These are phyloP conservation scores for Yponomeuta evonymella DNA, from an alignment of 2,888 invertebrate genomes.

Conservation along the genomic window DNA sequence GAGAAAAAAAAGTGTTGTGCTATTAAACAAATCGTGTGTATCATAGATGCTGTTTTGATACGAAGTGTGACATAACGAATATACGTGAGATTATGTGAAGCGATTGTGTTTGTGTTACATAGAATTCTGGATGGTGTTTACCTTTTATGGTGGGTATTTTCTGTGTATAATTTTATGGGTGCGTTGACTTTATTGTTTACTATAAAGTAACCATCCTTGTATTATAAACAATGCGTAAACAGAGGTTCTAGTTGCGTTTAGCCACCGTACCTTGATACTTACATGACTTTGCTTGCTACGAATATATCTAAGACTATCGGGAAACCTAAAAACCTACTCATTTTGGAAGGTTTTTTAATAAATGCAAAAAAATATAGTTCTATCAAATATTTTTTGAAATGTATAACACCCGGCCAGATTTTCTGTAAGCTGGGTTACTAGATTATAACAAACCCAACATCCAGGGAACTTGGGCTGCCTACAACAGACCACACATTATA, in stretches of 20 bases:
- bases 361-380: too few species aligned
- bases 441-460: too few species aligned
- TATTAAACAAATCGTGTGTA: constrained; percentile 21
- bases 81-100: constrained; percentile 15
- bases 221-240: constrained; percentile 11
- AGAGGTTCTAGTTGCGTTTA: neutral
- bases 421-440: too few species aligned
- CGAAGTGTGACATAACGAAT: constrained; percentile 3
- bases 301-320: too few species aligned
- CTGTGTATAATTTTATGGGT: constrained; percentile 33
- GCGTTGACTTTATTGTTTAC: constrained; percentile 30
- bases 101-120: constrained; percentile 29
- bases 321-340: too few species aligned
- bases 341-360: too few species aligned
- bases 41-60: constrained; percentile 12
- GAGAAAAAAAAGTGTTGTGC: constrained; percentile 40
- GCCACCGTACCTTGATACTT: neutral
- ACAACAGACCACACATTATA: too few species aligned
- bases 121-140: constrained; percentile 34
- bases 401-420: too few species aligned
- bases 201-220: neutral
- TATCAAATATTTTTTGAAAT: too few species aligned
- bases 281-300: too few species aligned
- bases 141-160: constrained; percentile 51
- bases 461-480: too few species aligned